These are phyloP conservation scores for Crioceris asparagi DNA, from an alignment of 2,888 invertebrate species.

Conservation along the genomic window DNA sequence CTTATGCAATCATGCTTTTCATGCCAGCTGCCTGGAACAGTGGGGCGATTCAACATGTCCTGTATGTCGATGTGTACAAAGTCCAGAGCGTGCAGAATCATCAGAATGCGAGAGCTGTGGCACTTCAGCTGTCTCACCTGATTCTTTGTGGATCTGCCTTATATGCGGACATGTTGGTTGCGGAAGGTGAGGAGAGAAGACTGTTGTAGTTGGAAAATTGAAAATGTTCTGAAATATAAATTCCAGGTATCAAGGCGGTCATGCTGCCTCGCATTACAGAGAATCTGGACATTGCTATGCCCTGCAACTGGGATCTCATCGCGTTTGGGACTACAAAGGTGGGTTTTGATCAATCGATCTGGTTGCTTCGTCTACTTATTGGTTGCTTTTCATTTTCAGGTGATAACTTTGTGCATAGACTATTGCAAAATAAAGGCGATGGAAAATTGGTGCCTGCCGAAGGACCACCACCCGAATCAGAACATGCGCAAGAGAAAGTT, in stretches of 20 bases:
- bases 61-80: slow-evolving; percentile 73
- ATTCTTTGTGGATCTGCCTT: slow-evolving; percentile 95
- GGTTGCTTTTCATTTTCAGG: slow-evolving; percentile 15
- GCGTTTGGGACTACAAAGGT: slow-evolving; percentile 99
- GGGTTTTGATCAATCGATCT: no score
- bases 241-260: slow-evolving; percentile 55
- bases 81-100: slow-evolving; percentile 45
- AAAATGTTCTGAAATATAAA: no score
- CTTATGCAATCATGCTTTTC: slow-evolving; percentile 97
- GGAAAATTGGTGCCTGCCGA: slow-evolving; percentile 85
- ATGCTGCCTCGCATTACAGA: slow-evolving; percentile 91
- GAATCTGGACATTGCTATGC: slow-evolving; percentile 96
- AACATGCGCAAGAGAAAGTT: slow-evolving; percentile 65
- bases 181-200: slow-evolving; percentile 46
- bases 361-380: no score
- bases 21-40: slow-evolving; percentile 86
- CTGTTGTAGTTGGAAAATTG: no score
- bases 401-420: slow-evolving; percentile 51
- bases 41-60: slow-evolving; percentile 98
- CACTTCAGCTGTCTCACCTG: slow-evolving; percentile 46
- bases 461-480: slow-evolving; percentile 51
- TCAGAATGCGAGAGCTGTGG: slow-evolving; percentile 51
- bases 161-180: slow-evolving; percentile 99
- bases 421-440: slow-evolving; percentile 93
- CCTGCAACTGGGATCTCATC: slow-evolving; percentile 88